Conservation (phyloP, 2,113 vertebrate species). For the Thermophis baileyi region DNA sequence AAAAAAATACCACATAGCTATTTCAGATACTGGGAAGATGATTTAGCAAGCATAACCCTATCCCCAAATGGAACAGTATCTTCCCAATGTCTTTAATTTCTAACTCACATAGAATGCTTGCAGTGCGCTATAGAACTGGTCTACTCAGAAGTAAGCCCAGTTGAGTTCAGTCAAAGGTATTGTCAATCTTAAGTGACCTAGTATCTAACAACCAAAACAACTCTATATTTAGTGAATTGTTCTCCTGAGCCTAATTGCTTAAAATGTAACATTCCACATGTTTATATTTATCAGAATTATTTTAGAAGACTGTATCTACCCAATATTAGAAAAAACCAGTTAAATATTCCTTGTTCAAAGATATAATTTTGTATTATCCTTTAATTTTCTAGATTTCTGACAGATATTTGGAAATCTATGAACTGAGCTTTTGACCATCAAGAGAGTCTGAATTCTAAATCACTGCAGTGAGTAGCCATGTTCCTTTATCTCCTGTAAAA, state of each 20-base stretch:
- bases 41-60: neutral
- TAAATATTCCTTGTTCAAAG: neutral
- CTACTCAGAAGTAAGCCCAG: neutral
- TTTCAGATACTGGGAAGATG: neutral
- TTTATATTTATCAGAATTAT: neutral
- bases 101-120: neutral
- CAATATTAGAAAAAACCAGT: neutral
- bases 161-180: neutral
- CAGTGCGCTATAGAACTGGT: neutral
- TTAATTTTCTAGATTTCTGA: neutral
- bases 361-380: neutral
- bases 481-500: neutral
- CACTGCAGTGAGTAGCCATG: neutral
- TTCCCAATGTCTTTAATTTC: neutral
- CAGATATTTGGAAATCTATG: neutral
- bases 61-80: neutral
- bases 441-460: neutral
- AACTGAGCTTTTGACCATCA: neutral
- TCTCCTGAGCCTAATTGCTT: neutral
- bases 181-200: neutral
- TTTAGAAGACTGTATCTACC: neutral
- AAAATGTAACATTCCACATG: neutral
- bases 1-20: neutral
- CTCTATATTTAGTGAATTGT: neutral
- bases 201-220: neutral